A percentile compares a stretch with the other conserved stretches of the same genome.
phyloP scores from a whole-genome alignment of 2,113 vertebrate genomes.

The Furnarius figulus region DNA sequence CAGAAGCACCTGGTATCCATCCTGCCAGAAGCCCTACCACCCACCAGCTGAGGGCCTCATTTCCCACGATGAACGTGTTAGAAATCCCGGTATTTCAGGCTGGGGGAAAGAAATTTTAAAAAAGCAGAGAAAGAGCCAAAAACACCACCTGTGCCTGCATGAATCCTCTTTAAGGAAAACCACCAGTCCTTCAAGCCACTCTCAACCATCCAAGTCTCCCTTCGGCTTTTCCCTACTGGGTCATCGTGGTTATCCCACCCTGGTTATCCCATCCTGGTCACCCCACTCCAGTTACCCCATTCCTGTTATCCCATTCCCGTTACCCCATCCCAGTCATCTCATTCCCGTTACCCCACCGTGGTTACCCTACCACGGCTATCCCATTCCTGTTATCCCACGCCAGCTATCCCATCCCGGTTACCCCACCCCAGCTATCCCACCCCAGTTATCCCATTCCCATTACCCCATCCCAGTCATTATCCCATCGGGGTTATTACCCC shows the following conservation, averaged over 20 bases:
- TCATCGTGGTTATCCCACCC: background rate
- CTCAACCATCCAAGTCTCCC: accelerated
- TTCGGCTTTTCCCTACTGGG: accelerated
- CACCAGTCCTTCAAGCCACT: accelerated
- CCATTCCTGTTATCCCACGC: background rate
- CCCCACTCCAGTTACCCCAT: too few species aligned
- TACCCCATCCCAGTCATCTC: too few species aligned
- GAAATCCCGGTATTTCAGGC: accelerated
- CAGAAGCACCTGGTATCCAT: too few species aligned
- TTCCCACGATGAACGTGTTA: background rate
- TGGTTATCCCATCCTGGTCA: too few species aligned
- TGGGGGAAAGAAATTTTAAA: too few species aligned
- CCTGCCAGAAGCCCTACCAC: too few species aligned
- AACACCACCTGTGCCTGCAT: accelerated
- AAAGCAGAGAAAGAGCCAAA: background rate
- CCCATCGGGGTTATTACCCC: too few species aligned
- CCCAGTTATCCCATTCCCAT: background rate
- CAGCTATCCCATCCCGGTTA: too few species aligned
- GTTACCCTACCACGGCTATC: too few species aligned
- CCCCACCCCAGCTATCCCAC: background rate
- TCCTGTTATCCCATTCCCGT: too few species aligned
- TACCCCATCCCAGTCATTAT: accelerated
- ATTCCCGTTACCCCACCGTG: too few species aligned
- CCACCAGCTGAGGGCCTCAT: background rate
- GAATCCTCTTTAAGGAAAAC: background rate